Base-by-base conservation (phyloP, 2,797 vertebrate species). In the Falco peregrinus region DNA sequence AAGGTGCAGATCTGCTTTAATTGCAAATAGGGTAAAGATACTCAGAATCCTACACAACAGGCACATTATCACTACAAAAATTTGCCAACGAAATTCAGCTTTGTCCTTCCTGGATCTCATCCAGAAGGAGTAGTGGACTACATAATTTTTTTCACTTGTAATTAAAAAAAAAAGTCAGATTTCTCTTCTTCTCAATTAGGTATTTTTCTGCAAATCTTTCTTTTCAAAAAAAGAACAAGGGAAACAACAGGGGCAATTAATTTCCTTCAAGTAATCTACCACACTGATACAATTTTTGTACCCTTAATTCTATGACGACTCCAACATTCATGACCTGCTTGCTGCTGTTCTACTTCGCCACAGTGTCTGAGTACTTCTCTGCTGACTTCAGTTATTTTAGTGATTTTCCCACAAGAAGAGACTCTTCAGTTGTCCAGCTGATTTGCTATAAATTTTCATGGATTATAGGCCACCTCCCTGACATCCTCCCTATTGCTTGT, bases 401-500 rank as follows among this genome's bases (percentile, higher is more conserved):
- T n/a, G 19, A 60, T 74, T 92, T 94, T 92, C 89, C 82, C 90
- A 93, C 43, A 90, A 18, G n/a, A 45, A 84, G 21, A 88, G 60
- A 31, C 50, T 78, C 74, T 31, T 73, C 48, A 50, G 70, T 79
- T 92, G 37, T 73, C 77, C 69, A 33, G 35, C 2, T 54, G 70
- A 95, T 90, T 70, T 85, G 64, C 86, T 80, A 53, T 79, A 87
- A 64, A 87, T 95, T 87, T 95, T 88, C 57, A 80, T 35, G 57
- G 84, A 92, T 78, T 92, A 83, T 3, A 90, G 77, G 50, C 77
- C 57, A 90, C 70, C 26, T 79, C 81, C 78, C 75, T 80, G 53
- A 84, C 83, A 93, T 89, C 83, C 45, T 74, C 83, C 60, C 63
- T 26, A n/a, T 43, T 87, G 71, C 48, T 81, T 59, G 41, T 82